Evolutionary conservation across 1,140 invertebrate genomes (phyloP).

Genomic region (Drosophila pectinifera): DNA sequence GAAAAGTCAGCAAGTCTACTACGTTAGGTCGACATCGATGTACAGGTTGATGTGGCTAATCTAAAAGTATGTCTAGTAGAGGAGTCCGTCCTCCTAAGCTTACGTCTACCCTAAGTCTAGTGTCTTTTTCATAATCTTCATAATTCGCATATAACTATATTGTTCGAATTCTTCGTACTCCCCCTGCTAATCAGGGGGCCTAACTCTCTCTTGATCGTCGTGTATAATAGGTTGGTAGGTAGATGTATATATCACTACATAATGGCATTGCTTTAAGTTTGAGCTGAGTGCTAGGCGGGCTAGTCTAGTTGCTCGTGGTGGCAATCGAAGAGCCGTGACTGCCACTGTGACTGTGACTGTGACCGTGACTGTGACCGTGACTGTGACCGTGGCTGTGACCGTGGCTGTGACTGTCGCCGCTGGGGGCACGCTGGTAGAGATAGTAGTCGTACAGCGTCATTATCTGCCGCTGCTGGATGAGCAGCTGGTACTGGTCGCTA

Average conservation of each 20-base stretch:
- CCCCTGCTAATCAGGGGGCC: neutral
- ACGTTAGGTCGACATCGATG: constrained; percentile 51
- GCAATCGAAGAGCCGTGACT: constrained; percentile 47
- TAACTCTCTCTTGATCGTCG: constrained; percentile 29
- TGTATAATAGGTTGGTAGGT: constrained; percentile 42
- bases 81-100: constrained; percentile 13
- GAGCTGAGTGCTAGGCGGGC: constrained; percentile 33
- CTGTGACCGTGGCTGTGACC: constrained; percentile 14
- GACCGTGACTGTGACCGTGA: neutral
- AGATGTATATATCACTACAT: constrained; percentile 75
- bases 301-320: constrained; percentile 56
- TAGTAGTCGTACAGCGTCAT: constrained; percentile 82
- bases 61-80: constrained; percentile 24
- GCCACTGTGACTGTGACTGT: constrained; percentile 14
- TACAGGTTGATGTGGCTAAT: constrained; percentile 38
- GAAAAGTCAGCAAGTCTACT: constrained; percentile 73
- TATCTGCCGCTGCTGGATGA: constrained; percentile 75
- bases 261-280: constrained; percentile 83
- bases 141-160: constrained; percentile 20
- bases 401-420: neutral
- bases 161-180: constrained; percentile 19
- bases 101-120: constrained; percentile 22
- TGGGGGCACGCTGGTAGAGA: constrained; percentile 59
- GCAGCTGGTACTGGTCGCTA: constrained; percentile 63
- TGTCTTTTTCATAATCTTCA: constrained; percentile 21